phyloP scores from a whole-genome alignment of 92 coral and sea anemone species.

The Desmophyllum pertusum region DNA sequence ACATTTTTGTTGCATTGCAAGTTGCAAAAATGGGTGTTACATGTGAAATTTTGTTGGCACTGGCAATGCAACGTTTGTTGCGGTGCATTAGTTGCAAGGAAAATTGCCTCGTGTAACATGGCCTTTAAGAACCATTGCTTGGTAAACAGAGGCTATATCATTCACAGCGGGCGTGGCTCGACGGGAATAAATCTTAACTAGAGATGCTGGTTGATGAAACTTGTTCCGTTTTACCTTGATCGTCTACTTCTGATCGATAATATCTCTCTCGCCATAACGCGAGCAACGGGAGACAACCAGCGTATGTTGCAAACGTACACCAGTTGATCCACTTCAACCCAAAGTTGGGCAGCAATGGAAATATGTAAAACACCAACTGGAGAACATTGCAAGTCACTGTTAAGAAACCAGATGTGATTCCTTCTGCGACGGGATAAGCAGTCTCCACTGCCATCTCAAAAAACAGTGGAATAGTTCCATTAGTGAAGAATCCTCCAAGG shows the following conservation, averaged over 20 bases:
- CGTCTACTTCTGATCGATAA: conserved; percentile 79
- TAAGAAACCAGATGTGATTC: conserved; percentile 75
- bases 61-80: too few species aligned
- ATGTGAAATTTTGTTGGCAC: too few species aligned
- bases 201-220: neutral
- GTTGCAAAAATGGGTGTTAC: too few species aligned
- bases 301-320: conserved; percentile 69
- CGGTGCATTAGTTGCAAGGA: too few species aligned
- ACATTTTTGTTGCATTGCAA: too few species aligned
- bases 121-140: too few species aligned
- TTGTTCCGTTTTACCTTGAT: conserved; percentile 3
- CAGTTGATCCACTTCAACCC: conserved; percentile 93
- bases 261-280: conserved; percentile 80
- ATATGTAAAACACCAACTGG: conserved; percentile 77
- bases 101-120: too few species aligned
- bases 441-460: conserved; percentile 91
- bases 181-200: neutral
- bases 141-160: too few species aligned
- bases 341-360: conserved; percentile 77
- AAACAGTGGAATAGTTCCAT: conserved; percentile 87
- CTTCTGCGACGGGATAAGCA: conserved; percentile 91
- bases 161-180: neutral
- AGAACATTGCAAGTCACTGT: conserved; percentile 72
- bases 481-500: conserved; percentile 81
- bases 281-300: conserved; percentile 62